These are phyloP conservation scores for Glyptemys insculpta DNA, from an alignment of 2,797 vertebrate species.

Conservation along the genomic window DNA sequence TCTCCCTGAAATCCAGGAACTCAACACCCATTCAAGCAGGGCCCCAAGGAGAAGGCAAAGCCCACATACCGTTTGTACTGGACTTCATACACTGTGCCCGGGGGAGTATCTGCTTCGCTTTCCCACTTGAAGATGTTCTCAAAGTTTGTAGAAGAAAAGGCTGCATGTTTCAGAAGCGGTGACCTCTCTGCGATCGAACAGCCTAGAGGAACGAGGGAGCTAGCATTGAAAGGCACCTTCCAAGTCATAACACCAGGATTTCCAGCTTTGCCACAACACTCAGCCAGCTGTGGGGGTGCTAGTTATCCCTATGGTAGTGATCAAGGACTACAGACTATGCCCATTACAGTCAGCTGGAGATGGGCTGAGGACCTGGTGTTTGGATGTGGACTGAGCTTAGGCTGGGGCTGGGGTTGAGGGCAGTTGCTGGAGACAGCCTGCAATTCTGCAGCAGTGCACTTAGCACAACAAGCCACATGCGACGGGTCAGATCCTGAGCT, in stretches of 20 bases:
- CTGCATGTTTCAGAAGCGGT: slow-evolving; percentile 53
- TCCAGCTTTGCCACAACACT: not conserved
- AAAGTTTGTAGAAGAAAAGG: slow-evolving; percentile 82
- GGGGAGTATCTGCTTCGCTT: not conserved
- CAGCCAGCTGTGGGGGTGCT: not conserved
- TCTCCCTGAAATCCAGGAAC: not conserved
- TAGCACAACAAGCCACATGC: not conserved
- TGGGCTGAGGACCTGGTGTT: not conserved
- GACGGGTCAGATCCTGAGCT: not conserved
- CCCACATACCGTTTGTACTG: slow-evolving; percentile 78
- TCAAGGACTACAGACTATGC: not conserved
- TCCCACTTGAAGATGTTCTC: slow-evolving; percentile 82
- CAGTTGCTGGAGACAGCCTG: not conserved
- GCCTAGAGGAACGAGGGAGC: slow-evolving; percentile 26
- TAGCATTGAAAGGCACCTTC: not conserved
- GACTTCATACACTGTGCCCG: slow-evolving; percentile 75
- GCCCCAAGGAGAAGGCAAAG: not conserved
- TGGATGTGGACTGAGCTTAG: not conserved
- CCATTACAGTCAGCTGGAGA: not conserved
- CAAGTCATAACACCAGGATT: not conserved
- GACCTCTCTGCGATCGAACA: slow-evolving; percentile 23
- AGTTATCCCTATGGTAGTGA: not conserved
- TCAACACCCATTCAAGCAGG: not conserved
- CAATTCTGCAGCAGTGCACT: not conserved
- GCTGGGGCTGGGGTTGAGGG: not conserved